Percentiles rank a stretch among this genome's conserved stretches.
Conservation (phyloP, 2,797 vertebrate genomes). For the Potorous gilbertii region DNA sequence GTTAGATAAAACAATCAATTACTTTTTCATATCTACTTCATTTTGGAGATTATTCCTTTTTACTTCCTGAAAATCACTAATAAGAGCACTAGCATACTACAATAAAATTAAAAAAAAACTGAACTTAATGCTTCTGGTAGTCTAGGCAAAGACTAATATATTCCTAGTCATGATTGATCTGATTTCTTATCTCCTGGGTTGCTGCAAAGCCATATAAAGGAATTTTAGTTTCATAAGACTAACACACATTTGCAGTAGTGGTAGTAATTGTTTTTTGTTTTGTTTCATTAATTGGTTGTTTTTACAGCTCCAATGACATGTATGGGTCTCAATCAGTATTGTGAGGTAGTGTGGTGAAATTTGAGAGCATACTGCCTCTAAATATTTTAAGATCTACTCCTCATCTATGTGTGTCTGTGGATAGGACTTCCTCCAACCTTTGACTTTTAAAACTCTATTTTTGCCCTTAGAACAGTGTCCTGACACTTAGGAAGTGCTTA, state of each 20-base stretch:
- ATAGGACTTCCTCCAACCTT: neutral
- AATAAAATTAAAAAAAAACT: neutral
- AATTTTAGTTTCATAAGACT: neutral
- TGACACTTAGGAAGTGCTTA: neutral
- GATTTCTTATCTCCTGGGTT: neutral
- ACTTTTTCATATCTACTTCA: neutral
- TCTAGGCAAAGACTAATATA: neutral
- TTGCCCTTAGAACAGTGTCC: neutral
- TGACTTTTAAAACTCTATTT: neutral
- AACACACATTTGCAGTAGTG: neutral
- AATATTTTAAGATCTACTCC: neutral
- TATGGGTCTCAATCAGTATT: neutral
- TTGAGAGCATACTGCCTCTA: neutral
- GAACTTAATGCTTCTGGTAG: neutral
- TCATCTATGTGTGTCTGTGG: neutral
- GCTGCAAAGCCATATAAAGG: neutral
- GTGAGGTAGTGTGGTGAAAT: neutral
- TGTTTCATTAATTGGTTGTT: neutral
- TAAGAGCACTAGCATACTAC: neutral
- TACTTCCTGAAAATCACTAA: neutral
- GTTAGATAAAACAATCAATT: constrained; percentile 29
- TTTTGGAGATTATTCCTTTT: constrained; percentile 13
- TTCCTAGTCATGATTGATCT: neutral
- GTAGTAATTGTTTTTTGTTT: neutral
- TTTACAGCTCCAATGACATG: neutral